phyloP scores from a whole-genome alignment of 2,888 invertebrate species.

The Carterocephalus palaemon region DNA sequence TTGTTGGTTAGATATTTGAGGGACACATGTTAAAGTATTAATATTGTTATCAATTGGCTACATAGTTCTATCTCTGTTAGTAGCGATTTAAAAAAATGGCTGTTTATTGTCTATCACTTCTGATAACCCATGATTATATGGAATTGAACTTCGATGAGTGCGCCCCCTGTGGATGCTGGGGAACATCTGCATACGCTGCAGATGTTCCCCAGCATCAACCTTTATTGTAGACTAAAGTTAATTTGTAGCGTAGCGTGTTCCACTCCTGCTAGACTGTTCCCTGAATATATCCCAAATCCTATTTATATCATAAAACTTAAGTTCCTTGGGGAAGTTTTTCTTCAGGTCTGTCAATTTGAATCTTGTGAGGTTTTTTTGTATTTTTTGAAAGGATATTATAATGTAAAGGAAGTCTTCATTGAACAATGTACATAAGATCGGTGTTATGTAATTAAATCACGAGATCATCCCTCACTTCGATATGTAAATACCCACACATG shows the following conservation, averaged over 20 bases:
- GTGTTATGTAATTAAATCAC: slow-evolving; percentile 40
- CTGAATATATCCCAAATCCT: background rate
- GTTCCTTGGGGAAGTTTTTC: background rate
- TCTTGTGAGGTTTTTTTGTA: slow-evolving; percentile 46
- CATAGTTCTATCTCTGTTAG: background rate
- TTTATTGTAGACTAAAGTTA: too few species aligned
- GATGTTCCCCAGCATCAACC: too few species aligned
- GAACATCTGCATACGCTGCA: too few species aligned
- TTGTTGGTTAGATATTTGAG: too few species aligned
- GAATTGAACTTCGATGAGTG: too few species aligned
- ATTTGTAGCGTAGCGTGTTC: too few species aligned
- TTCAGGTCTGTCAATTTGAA: slow-evolving; percentile 23
- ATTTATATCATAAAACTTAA: background rate
- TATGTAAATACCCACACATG: slow-evolving; percentile 63
- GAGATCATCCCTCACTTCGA: slow-evolving; percentile 46
- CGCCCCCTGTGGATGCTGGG: too few species aligned
- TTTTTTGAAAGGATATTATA: slow-evolving; percentile 52
- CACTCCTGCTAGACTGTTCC: too few species aligned
- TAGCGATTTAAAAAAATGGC: background rate
- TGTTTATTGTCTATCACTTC: slow-evolving; percentile 35
- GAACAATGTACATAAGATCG: slow-evolving; percentile 47
- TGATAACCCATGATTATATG: too few species aligned
- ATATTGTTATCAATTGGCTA: background rate
- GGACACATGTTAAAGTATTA: too few species aligned
- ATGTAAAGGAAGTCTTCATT: slow-evolving; percentile 41